These are phyloP conservation scores for Spheniscus humboldti DNA, from an alignment of 2,797 vertebrate species.

Conservation along the genomic window DNA sequence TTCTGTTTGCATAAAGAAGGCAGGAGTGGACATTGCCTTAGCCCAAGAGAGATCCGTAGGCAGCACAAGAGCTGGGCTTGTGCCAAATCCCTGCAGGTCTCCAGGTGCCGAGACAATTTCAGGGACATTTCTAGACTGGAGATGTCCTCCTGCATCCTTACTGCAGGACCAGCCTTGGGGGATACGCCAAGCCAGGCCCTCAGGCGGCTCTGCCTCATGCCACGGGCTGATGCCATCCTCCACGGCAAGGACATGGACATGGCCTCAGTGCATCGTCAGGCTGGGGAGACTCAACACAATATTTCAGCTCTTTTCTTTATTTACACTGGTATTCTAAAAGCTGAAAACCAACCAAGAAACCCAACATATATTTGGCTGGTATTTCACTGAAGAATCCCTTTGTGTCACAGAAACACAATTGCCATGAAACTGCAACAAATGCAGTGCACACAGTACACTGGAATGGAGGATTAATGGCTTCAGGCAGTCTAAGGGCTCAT, in stretches of 20 bases:
- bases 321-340: not conserved
- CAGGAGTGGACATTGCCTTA: not conserved
- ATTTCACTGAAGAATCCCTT: not conserved
- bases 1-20: not conserved
- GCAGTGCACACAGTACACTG: not conserved
- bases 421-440: not conserved
- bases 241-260: accelerated
- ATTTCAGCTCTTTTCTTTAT: not conserved
- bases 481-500: not conserved
- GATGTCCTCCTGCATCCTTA: not conserved
- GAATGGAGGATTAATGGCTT: not conserved
- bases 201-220: not conserved
- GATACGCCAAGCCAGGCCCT: not conserved
- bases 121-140: not conserved
- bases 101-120: not conserved
- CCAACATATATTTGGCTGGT: not conserved
- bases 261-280: accelerated
- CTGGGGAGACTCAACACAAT: not conserved
- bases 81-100: constrained; percentile 9
- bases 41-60: not conserved
- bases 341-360: not conserved
- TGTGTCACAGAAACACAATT: not conserved
- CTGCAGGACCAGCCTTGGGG: not conserved
- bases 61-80: not conserved
- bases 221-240: not conserved